Base-by-base conservation (phyloP, 2,113 vertebrate species). In the Tragelaphus imberbis region DNA sequence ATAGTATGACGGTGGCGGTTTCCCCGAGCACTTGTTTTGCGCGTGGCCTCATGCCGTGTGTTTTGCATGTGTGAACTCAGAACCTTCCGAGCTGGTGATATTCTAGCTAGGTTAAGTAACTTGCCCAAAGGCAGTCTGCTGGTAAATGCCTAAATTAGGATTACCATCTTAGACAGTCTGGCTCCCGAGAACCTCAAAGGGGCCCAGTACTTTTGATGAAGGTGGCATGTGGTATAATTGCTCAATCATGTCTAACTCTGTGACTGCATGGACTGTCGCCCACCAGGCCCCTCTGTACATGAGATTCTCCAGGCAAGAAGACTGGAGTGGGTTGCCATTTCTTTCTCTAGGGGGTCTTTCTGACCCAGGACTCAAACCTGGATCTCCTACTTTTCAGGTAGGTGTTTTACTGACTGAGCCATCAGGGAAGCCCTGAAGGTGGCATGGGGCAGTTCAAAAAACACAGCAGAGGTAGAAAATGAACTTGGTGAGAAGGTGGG, bases 401-500 rank as follows among this genome's bases (percentile, higher is more conserved):
- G 71, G 44, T 75, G n/a, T n/a, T 77, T 77, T 44, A 77, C 6
- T 16, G n/a, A 44, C 11, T 77, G 71, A 11, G 71, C 71, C 23
- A 44, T 6, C 36, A 44, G 23, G 36, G 36, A 77, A 13, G 3
- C 12, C 71, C 36, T 77, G 36, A n/a, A 23, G 33, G 85, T 14
- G 56, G 49, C 14, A 19, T 47, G 84, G 17, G 63, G 51, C 2
- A 1, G 30, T 44, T 56, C 6, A 33, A 90, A 91, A 61, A 77
- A 82, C 9, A 1, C 3, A 33, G n/a, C 2, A 3, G 12, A 2
- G 1, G 7, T 16, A n/a, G 44, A 49, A 56, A 63, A 33, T 33
- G 65, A 40, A 16, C 40, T 68, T 61, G 13, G 71, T 19, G 71
- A 92, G 71, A 49, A 61, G 33, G 13, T 82, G 55, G 28, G 12